Evolutionary conservation across 2,797 vertebrate genomes (phyloP), one percentile per base, ranked within the genome.

Genomic region (Triplophysa yarkandensis): DNA sequence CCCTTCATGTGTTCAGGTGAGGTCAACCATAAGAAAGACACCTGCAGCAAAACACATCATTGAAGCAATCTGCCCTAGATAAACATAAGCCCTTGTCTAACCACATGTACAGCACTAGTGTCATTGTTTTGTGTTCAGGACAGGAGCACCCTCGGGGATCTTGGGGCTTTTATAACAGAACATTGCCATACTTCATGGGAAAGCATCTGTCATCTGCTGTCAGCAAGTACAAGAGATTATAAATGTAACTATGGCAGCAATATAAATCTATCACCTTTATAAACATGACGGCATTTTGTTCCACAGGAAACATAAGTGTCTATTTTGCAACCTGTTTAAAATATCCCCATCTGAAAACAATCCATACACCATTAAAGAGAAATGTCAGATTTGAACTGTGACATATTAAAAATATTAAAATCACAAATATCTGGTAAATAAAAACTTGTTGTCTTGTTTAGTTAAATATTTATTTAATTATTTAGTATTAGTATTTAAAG

Each of bases 21-120:
- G 48, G 21, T 77, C 70, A 74, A 23, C 21, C 41, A 54, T 50
- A 30, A 23, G 23, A 76, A 68, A 67, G 62, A 82, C 69, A 76
- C 66, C 75, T 71, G 36, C n/a, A 50, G 66, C 21, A 52, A 65
- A 43, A 52, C 6, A 62, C 54, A 74, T 76, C 62, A 60, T 21
- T 68, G 76, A 34, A 30, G 36, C 55, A 39, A 39, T 67, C 73
- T 76, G 52, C 36, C 57, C 30, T 32, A 16, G 50, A 72, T 73
- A 76, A 77, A 70, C 60, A 79, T 28, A 70, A 77, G 54, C 6
- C 36, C 41, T 41, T 23, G 1, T 55, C 19, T 34, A 27, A 50
- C 17, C 34, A 54, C 43, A 50, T 13, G 16, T n/a, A 43, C 23
- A 72, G 23, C n/a, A 10, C 27, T 13, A 14, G 11, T 21, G 5